Conservation (phyloP, 2,888 invertebrate species). For the Macrophya alboannulata region DNA sequence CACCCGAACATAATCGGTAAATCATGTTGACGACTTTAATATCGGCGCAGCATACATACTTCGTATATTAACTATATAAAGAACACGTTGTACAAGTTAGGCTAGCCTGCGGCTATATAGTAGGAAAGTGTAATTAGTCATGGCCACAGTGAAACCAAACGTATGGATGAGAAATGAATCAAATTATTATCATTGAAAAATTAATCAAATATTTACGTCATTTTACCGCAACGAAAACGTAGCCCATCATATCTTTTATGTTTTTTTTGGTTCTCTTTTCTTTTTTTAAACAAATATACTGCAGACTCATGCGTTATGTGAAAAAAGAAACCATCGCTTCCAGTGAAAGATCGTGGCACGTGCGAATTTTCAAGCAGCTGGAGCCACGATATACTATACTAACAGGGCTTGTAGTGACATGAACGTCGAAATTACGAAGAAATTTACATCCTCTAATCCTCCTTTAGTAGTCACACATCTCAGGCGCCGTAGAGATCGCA, state of each 20-base stretch:
- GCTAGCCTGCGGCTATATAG: slow-evolving; percentile 38
- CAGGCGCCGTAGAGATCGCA: not conserved
- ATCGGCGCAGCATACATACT: slow-evolving; percentile 47
- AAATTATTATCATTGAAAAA: slow-evolving; percentile 35
- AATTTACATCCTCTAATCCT: slow-evolving; percentile 45
- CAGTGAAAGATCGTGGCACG: slow-evolving; percentile 30
- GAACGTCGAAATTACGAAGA: slow-evolving; percentile 38
- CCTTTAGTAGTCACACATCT: slow-evolving; percentile 23
- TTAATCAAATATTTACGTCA: slow-evolving; percentile 23
- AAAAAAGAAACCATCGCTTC: not conserved
- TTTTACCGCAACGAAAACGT: not conserved
- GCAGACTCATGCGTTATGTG: slow-evolving; percentile 19
- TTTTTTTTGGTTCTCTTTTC: not conserved
- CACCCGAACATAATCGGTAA: slow-evolving; percentile 46
- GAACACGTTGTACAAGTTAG: slow-evolving; percentile 51
- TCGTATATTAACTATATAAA: slow-evolving; percentile 36
- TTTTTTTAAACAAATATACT: not conserved
- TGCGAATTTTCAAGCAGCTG: slow-evolving; percentile 49
- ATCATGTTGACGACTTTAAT: slow-evolving; percentile 52
- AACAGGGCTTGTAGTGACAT: slow-evolving; percentile 9
- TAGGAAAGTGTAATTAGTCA: slow-evolving; percentile 53
- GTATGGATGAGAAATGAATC: slow-evolving; percentile 34
- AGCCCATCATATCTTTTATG: not conserved
- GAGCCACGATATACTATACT: slow-evolving; percentile 31
- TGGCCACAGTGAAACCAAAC: slow-evolving; percentile 20